A percentile compares a stretch with the other conserved stretches of the same genome.
Evolutionary conservation across 1,140 invertebrate genomes (phyloP).

Genomic region (Trichoplusia ni): DNA sequence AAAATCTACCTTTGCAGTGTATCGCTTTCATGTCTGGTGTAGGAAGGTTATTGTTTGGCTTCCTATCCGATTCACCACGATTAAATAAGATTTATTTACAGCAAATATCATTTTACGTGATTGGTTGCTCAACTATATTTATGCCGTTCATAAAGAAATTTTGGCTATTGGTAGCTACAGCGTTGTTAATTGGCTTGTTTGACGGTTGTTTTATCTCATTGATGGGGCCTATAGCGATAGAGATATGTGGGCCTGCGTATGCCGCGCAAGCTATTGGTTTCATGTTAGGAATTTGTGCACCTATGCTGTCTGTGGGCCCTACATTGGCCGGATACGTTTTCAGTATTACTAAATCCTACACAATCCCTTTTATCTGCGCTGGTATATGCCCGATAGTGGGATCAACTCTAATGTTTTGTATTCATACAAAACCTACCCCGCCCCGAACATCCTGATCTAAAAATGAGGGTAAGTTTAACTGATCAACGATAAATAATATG

Average conservation of each 20-base stretch:
- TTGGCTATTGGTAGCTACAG: conserved; percentile 85
- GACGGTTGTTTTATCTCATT: conserved; percentile 97
- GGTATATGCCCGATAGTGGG: conserved; percentile 93
- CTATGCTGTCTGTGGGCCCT: conserved; percentile 93
- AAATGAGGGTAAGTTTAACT: no score
- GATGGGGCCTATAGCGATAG: conserved; percentile 95
- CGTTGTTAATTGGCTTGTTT: conserved; percentile 92
- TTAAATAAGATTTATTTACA: conserved; percentile 93
- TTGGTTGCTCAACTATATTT: conserved; percentile 91
- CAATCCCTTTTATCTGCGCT: conserved; percentile 89
- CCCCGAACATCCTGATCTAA: conserved; percentile 81
- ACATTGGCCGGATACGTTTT: conserved; percentile 90
- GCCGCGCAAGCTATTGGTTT: conserved; percentile 96
- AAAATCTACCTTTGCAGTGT: conserved; percentile 91
- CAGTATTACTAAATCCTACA: conserved; percentile 86
- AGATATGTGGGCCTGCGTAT: conserved; percentile 91
- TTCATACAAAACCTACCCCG: no score
- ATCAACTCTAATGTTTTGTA: conserved; percentile 88
- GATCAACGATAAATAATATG: no score
- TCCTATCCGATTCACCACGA: conserved; percentile 90
- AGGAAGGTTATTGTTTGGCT: conserved; percentile 92
- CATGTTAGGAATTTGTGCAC: conserved; percentile 91
- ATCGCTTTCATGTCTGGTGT: conserved; percentile 93
- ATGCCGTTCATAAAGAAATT: conserved; percentile 88
- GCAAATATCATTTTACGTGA: conserved; percentile 92